Evolutionary conservation across 2,797 vertebrate species (phyloP).

Genomic region (Bovichtus diacanthus): DNA sequence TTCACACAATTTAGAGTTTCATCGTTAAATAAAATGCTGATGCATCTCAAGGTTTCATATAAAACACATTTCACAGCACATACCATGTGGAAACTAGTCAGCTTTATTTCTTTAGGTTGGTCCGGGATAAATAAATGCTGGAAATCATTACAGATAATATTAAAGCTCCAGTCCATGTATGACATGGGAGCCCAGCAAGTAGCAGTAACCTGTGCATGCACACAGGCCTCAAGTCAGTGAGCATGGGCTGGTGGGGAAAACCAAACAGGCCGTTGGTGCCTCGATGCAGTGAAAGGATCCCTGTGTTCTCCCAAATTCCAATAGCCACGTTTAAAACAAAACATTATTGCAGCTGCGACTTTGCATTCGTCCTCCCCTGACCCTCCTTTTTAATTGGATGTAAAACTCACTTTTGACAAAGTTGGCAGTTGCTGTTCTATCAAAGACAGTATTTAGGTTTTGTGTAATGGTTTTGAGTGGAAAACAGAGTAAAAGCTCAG

Average conservation of each 20-base stretch:
- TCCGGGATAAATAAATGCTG: neutral
- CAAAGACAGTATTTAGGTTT: slow-evolving; percentile 31
- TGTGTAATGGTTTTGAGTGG: slow-evolving; percentile 7
- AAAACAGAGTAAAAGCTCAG: slow-evolving; percentile 2
- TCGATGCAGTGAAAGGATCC: slow-evolving; percentile 81
- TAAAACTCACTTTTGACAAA: slow-evolving; percentile 41
- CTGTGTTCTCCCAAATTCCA: slow-evolving; percentile 83
- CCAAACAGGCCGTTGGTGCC: slow-evolving; percentile 75
- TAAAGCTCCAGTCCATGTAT: neutral
- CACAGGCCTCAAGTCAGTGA: slow-evolving; percentile 53
- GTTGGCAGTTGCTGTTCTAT: slow-evolving; percentile 24
- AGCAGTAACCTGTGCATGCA: slow-evolving; percentile 40
- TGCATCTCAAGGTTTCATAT: neutral
- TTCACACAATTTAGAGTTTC: neutral
- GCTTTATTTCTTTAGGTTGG: neutral
- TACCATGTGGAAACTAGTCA: neutral
- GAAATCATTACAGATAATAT: slow-evolving; percentile 18
- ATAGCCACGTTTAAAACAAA: slow-evolving; percentile 82
- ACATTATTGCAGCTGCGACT: slow-evolving; percentile 84
- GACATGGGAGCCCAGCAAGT: slow-evolving; percentile 11
- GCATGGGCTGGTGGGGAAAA: slow-evolving; percentile 72
- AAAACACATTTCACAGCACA: neutral
- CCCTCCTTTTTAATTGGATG: slow-evolving; percentile 57
- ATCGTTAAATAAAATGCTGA: neutral
- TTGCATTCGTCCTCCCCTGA: slow-evolving; percentile 63